phyloP scores from a whole-genome alignment of 1,140 invertebrate species.

The Mylabris phalerata region DNA sequence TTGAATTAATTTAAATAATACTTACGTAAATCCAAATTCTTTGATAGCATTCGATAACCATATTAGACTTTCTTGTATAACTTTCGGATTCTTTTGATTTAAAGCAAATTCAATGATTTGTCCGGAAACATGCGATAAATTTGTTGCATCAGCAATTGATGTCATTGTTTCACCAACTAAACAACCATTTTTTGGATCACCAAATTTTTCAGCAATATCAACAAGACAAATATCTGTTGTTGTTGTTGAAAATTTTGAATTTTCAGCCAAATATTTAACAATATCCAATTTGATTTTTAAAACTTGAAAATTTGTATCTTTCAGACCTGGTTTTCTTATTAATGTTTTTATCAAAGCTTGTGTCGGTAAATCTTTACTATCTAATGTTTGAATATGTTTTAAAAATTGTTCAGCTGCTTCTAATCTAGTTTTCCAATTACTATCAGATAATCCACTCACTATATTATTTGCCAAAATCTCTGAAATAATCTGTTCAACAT shows the following conservation, averaged over 20 bases:
- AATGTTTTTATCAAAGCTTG: constrained; percentile 71
- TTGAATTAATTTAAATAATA: constrained; percentile 11
- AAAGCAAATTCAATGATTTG: constrained; percentile 66
- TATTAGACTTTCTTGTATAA: constrained; percentile 74
- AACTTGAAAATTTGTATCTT: constrained; percentile 91
- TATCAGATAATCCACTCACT: constrained; percentile 62
- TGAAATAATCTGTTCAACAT: constrained; percentile 61
- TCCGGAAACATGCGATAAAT: constrained; percentile 65
- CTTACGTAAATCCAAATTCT: constrained; percentile 78
- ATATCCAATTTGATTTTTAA: constrained; percentile 77
- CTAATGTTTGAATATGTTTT: constrained; percentile 55
- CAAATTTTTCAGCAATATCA: constrained; percentile 79
- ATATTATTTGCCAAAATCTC: constrained; percentile 56
- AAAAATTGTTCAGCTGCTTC: constrained; percentile 66
- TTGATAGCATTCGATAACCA: constrained; percentile 72
- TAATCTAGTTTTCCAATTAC: constrained; percentile 84
- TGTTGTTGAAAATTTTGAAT: constrained; percentile 61
- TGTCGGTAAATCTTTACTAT: constrained; percentile 56
- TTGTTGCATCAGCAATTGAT: constrained; percentile 68
- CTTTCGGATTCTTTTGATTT: constrained; percentile 86
- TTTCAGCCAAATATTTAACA: constrained; percentile 69
- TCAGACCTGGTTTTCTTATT: constrained; percentile 82
- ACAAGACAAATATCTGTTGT: constrained; percentile 68
- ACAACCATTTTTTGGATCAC: constrained; percentile 72
- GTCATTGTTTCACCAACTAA: constrained; percentile 65